Evolutionary conservation across 1,140 invertebrate genomes (phyloP), one percentile per base, ranked within the genome.

Genomic region (Diploscapter pachys): DNA sequence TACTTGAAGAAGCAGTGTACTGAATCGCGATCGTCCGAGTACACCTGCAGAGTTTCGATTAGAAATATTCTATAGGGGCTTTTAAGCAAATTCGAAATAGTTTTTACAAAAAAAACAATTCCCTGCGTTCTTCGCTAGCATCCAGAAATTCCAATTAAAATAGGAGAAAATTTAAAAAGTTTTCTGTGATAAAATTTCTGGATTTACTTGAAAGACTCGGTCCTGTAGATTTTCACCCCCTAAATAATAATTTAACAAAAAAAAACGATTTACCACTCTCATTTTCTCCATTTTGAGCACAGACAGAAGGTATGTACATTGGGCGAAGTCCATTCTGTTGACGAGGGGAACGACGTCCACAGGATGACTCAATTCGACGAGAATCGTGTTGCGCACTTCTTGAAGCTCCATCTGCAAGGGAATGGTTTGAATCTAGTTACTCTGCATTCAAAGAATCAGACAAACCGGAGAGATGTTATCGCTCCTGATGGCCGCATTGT

Each of bases 1-100:
- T 98, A 98, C 76, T 94, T 93, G 86, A 93, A 91, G 72, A 99
- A 93, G 4, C 92, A 91, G 81, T 96, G 92, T 76, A 98, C 93
- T 0, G 93, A 92, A 79, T 93, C 91, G 0, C 90, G 89, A 6
- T 81, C 72, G n/a, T 77, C 72, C 5, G 92, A 93, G 83, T 94
- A 68, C 4, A 52, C 8, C 66, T 68, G 51, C 53, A 31, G 31
- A 31, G 31, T 31, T 31, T 31, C 31, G 31, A 31, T 31, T 31
- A 31, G 31, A 31, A 31, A 31, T 31, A 31, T 31, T 31, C 31
- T 31, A 31, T 31, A 31, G 31, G 31, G 31, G 31, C 31, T 31
- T 31, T 31, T 31, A 31, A 31, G 31, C 31, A 31, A 31, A 31
- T 31, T 31, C 31, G 31, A 31, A 31, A 31, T 31, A 31, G 31